phyloP scores from a whole-genome alignment of 2,888 invertebrate genomes.

The Ophonus ardosiacus region DNA sequence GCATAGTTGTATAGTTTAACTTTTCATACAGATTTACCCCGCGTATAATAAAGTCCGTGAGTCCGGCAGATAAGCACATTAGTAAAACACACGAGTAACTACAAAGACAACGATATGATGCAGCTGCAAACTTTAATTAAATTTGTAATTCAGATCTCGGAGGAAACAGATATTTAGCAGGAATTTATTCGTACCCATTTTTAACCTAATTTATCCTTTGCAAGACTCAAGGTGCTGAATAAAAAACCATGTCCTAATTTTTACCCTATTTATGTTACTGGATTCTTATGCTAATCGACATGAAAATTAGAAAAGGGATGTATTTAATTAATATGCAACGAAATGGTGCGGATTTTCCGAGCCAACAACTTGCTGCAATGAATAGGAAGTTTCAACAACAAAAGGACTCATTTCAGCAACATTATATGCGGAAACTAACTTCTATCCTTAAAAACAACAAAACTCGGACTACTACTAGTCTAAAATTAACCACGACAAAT shows the following conservation, averaged over 20 bases:
- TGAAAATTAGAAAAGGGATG: constrained; percentile 7
- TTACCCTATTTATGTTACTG: constrained; percentile 24
- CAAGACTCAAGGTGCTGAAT: neutral
- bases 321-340: constrained; percentile 19
- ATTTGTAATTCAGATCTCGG: constrained; percentile 61
- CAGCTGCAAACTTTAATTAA: constrained; percentile 61
- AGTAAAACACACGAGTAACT: constrained; percentile 12
- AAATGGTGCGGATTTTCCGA: neutral
- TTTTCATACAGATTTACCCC: constrained; percentile 26
- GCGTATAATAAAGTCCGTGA: constrained; percentile 9
- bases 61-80: constrained; percentile 37
- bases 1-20: neutral
- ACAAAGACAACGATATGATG: constrained; percentile 56
- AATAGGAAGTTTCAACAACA: neutral
- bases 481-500: neutral
- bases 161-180: constrained; percentile 49
- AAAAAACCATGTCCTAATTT: constrained; percentile 25
- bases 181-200: constrained; percentile 45
- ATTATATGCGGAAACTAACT: neutral
- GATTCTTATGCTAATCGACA: constrained; percentile 18
- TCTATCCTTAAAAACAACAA: neutral
- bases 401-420: constrained; percentile 1
- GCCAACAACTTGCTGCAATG: neutral
- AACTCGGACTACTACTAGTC: neutral
- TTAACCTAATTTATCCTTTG: constrained; percentile 58